Conservation (phyloP, 2,888 invertebrate species). For the Drosophila engyochracea region DNA sequence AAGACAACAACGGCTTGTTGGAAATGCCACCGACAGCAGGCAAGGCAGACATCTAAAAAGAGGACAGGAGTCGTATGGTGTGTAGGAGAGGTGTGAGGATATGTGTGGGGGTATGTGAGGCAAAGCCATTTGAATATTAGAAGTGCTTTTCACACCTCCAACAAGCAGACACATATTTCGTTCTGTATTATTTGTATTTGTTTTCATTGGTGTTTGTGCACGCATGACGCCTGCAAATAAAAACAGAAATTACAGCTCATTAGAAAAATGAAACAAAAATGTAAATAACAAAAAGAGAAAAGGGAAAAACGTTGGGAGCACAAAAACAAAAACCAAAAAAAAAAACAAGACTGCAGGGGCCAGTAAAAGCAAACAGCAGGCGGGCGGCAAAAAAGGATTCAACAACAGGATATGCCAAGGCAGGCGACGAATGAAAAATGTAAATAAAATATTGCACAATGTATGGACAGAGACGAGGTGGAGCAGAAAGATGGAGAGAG, state of each 20-base stretch:
- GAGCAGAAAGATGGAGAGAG: slow-evolving; percentile 7
- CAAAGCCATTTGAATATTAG: slow-evolving; percentile 70
- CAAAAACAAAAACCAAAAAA: slow-evolving; percentile 16
- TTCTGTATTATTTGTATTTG: slow-evolving; percentile 17
- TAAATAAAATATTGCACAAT: slow-evolving; percentile 76
- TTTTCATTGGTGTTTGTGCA: slow-evolving; percentile 63
- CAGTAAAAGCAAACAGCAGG: slow-evolving; percentile 74
- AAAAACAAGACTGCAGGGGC: slow-evolving; percentile 41
- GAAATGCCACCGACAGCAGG: slow-evolving; percentile 8
- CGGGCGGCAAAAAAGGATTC: slow-evolving; percentile 74
- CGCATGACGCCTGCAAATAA: slow-evolving; percentile 81
- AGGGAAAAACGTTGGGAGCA: slow-evolving; percentile 25
- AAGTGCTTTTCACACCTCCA: slow-evolving; percentile 75
- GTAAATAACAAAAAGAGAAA: slow-evolving; percentile 72
- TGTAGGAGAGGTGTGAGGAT: not conserved
- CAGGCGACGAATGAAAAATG: slow-evolving; percentile 78
- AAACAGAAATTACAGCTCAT: slow-evolving; percentile 83
- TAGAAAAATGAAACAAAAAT: slow-evolving; percentile 82
- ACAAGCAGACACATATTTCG: slow-evolving; percentile 41
- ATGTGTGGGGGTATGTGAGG: not conserved
- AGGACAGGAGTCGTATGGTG: not conserved
- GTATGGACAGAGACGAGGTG: slow-evolving; percentile 28
- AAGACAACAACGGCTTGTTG: slow-evolving; percentile 17
- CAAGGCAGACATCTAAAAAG: not conserved
- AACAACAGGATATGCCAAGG: slow-evolving; percentile 68